These are phyloP conservation scores for Neotragus pygmaeus DNA, from an alignment of 2,113 vertebrate species.

Conservation along the genomic window DNA sequence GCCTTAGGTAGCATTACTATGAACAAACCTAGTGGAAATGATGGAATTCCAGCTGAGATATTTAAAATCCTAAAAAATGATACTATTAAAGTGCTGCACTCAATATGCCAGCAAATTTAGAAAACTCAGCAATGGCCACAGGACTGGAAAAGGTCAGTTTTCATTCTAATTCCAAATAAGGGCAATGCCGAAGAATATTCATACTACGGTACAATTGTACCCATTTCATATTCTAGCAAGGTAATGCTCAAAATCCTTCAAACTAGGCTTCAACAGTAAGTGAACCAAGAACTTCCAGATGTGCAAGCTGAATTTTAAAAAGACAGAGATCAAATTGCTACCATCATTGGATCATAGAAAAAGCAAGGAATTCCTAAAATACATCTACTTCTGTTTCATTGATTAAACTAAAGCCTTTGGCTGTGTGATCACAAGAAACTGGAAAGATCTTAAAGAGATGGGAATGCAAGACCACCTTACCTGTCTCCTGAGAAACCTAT, in stretches of 20 bases:
- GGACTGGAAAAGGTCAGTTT: neutral
- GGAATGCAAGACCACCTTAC: neutral
- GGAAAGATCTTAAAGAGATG: neutral
- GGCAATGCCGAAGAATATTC: neutral
- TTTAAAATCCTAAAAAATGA: neutral
- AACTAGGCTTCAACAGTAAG: neutral
- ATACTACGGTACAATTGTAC: accelerated
- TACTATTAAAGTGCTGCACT: neutral
- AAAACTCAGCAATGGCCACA: neutral
- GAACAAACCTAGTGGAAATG: neutral
- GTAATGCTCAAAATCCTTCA: neutral
- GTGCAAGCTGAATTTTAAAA: neutral
- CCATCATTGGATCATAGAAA: neutral
- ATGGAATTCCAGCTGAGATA: neutral
- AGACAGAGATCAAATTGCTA: neutral
- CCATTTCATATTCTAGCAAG: neutral
- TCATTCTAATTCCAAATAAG: neutral
- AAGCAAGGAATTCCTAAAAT: neutral
- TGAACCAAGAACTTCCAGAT: neutral
- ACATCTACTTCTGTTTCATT: neutral
- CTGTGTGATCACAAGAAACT: neutral
- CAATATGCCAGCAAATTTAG: neutral
- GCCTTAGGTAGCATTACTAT: neutral
- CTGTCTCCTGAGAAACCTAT: neutral
- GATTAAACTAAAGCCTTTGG: neutral